Conservation (phyloP, 2,888 invertebrate species). For the Drosophila anomelani region DNA sequence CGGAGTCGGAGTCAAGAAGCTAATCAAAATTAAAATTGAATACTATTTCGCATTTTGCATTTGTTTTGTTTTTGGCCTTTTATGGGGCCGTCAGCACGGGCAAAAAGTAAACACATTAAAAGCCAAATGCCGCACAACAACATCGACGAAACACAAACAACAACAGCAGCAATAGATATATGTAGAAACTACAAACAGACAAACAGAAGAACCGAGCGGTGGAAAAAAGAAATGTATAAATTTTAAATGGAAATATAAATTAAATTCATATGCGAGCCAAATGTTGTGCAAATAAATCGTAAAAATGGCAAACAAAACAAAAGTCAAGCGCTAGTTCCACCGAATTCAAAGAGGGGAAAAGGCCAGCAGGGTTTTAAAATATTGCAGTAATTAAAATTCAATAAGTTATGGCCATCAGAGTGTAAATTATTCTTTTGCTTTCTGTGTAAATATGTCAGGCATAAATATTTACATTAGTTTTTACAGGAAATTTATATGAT, state of each 20-base stretch:
- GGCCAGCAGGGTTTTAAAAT: conserved; percentile 30
- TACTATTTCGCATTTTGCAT: conserved; percentile 62
- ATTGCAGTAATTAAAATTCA: conserved; percentile 66
- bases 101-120: conserved; percentile 75
- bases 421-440: conserved; percentile 30
- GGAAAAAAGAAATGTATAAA: conserved; percentile 66
- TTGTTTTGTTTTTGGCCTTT: conserved; percentile 55
- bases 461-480: conserved; percentile 38
- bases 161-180: conserved; percentile 22
- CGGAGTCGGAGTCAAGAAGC: conserved; percentile 26
- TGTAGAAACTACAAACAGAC: conserved; percentile 21
- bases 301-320: conserved; percentile 74
- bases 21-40: conserved; percentile 70
- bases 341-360: background rate
- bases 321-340: conserved; percentile 8
- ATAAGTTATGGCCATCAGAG: conserved; percentile 51
- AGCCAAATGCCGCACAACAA: conserved; percentile 61
- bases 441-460: conserved; percentile 23
- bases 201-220: conserved; percentile 11
- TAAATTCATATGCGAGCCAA: conserved; percentile 78
- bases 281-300: conserved; percentile 78
- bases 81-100: conserved; percentile 59
- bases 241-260: conserved; percentile 77
- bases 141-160: conserved; percentile 33
- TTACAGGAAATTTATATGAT: conserved; percentile 12